Conservation (phyloP, 2,797 vertebrate genomes). For the Triplophysa bombifrons region DNA sequence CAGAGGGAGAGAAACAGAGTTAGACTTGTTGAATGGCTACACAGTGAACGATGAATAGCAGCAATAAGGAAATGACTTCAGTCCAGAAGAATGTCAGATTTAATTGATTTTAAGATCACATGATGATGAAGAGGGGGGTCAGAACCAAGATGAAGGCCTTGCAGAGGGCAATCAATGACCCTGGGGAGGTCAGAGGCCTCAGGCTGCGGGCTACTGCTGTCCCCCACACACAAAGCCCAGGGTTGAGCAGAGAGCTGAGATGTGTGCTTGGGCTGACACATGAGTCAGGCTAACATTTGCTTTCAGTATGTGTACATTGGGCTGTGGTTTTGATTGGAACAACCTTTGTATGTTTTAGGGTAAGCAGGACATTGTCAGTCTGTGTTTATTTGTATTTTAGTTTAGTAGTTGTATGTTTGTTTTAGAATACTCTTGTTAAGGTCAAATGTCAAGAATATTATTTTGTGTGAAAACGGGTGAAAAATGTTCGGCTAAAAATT, state of each 20-base stretch:
- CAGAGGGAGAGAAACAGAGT: conserved; percentile 30
- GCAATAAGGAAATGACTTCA: conserved; percentile 77
- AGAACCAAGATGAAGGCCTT: conserved; percentile 52
- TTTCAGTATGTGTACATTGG: conserved; percentile 53
- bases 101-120: conserved; percentile 81
- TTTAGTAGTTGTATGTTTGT: not conserved
- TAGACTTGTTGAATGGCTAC: conserved; percentile 43
- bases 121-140: conserved; percentile 53
- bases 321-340: conserved; percentile 34
- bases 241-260: conserved; percentile 36
- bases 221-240: conserved; percentile 48
- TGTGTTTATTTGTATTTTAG: conserved; percentile 31
- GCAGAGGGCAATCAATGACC: conserved; percentile 58
- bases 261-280: conserved; percentile 57
- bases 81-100: conserved; percentile 82
- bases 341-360: conserved; percentile 1
- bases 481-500: not conserved
- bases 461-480: not conserved
- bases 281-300: conserved; percentile 74
- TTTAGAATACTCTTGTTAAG: not conserved
- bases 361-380: conserved; percentile 20
- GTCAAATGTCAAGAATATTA: not conserved
- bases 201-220: conserved; percentile 72
- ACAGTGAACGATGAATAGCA: conserved; percentile 48
- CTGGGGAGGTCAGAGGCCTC: conserved; percentile 64